Base-by-base conservation (phyloP, 1,140 invertebrate genomes). In the Papilio polytes region DNA sequence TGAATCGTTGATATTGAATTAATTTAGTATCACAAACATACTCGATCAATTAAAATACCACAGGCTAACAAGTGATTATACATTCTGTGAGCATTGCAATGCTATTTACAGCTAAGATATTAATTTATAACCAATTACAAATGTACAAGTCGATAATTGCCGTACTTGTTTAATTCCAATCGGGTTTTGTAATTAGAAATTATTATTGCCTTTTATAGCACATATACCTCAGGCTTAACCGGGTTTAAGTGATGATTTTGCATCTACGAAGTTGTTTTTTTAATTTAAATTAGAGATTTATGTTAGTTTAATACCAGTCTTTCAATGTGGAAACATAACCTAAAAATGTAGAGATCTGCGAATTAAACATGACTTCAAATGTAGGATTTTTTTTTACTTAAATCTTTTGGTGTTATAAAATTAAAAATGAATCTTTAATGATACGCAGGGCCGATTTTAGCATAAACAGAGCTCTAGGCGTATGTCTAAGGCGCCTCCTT, bases 71-170 rank as follows among this genome's bases (percentile, higher is more conserved):
- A 74, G 10, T 10, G 20, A 26, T 26, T 51, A 46, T 46, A 22
- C 46, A 26, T 48, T 48, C 74, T 18, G n/a, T 8, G n/a, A 48
- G 46, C 22, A 76, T 51, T 15, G 20, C 74, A 51, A 48, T 20
- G 74, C 46, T 18, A 41, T 78, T 56, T 78, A 36, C 15, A 78
- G 18, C 53, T 59, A 59, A 44, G 22, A 59, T 78, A 78, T 78
- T 78, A 78, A 78, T 78, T 78, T 78, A 78, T 78, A 8, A 78
- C 51, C 76, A 78, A 78, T 78, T 78, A 78, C 20, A 78, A 78
- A 41, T 53, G 51, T 56, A 78, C 76, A 59, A 78, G 76, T 78
- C 76, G 26, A 59, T 56, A 78, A 78, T 78, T 78, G 31, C 31
- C 31, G 48, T 78, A 78, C 74, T 74, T 74, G 73, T 77, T 77